Base-by-base conservation (phyloP, 2,113 vertebrate genomes). In the Psammodynastes pulverulentus region DNA sequence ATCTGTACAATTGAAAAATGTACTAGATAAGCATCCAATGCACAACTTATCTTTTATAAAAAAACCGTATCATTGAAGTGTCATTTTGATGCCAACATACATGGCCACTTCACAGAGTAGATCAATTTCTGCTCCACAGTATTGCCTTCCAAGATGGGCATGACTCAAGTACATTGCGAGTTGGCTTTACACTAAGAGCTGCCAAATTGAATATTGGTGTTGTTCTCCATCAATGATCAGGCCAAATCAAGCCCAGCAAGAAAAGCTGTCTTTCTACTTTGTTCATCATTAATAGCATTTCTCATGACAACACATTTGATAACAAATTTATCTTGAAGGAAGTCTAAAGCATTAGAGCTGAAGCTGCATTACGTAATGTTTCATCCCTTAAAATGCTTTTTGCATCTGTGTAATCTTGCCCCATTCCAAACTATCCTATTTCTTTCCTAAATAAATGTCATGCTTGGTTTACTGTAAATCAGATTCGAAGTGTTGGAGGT, bases 391-490 rank as follows among this genome's bases (percentile, higher is more conserved):
- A 56, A 89, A 92, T 24, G 72, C 72, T 89, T 89, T 92, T 92
- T 92, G 91, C 88, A 92, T 92, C 72, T 51, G 53, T 89, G 88
- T 89, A 92, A 92, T 92, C 91, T 92, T 48, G 39, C 79, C 53
- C 45, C 24, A 51, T 92, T 84, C 91, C 45, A 84, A 79, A 51
- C 79, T 85, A 92, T 86, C 72, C 72, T 92, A 89, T 92, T 89
- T 89, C 88, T 92, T 89, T 89, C 79, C 79, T 89, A 86, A 92
- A 92, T 89, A 92, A 89, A 92, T 92, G 89, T 92, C 88, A 92
- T 67, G 91, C 91, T 92, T 92, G 88, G 91, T 89, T 92, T 92
- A 85, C 79, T 92, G 88, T 92, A 86, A 92, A 92, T 92, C 89
- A 84, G 91, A 89, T 84, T 92, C 4, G 9, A 85, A 89, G 87